Evolutionary conservation across 1,140 invertebrate species (phyloP).

Genomic region (Wasmannia auropunctata): DNA sequence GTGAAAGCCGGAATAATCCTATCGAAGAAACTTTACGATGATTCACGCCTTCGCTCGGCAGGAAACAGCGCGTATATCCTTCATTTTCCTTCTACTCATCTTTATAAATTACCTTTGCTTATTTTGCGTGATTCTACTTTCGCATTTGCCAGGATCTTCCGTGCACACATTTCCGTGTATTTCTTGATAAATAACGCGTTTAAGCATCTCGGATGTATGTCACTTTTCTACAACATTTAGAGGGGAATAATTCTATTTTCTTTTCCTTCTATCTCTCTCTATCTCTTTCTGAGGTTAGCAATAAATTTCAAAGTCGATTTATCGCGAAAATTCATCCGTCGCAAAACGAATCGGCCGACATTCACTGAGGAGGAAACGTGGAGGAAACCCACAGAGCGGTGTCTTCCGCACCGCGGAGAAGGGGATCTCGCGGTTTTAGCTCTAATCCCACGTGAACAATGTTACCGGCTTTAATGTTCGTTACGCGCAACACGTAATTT

Average conservation of each 20-base stretch:
- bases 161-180: not conserved
- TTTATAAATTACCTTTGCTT: conserved; percentile 3
- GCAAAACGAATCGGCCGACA: not conserved
- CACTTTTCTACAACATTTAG: not conserved
- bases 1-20: conserved; percentile 13
- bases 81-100: not conserved
- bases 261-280: too few species aligned
- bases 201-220: not conserved
- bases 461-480: conserved; percentile 67
- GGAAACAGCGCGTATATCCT: conserved; percentile 14
- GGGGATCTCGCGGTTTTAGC: conserved; percentile 62
- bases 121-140: conserved; percentile 45
- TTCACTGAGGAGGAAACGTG: not conserved
- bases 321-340: conserved; percentile 54
- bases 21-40: not conserved
- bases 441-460: conserved; percentile 71
- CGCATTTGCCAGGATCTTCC: not conserved
- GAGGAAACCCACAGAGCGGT: conserved; percentile 17
- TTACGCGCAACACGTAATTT: conserved; percentile 72
- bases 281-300: not conserved
- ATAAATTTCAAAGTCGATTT: conserved; percentile 52
- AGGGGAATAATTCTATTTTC: not conserved
- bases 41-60: not conserved
- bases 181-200: not conserved
- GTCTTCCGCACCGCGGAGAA: conserved; percentile 14